Evolutionary conservation across 2,797 vertebrate species (phyloP), one percentile per base, ranked within the genome.

Genomic region (Sebastes hopkinsi): DNA sequence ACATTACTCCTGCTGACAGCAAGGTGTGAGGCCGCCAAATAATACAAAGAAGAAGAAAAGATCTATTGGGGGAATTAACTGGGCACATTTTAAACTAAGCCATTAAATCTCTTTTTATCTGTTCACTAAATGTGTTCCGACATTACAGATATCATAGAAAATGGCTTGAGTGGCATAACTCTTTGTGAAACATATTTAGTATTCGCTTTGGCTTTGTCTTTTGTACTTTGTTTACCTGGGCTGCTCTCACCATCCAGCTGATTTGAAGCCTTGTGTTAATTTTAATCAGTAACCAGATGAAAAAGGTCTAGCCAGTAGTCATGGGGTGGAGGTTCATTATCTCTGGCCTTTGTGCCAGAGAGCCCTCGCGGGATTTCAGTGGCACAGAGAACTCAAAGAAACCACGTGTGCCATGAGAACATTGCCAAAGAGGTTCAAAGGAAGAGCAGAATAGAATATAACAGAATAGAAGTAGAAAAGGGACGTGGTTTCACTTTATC

Each of bases 391-490:
- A 75, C 71, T 75, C 71, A 78, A 81, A 82, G 32, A 72, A 62
- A 54, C 55, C 7, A 68, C 25, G 30, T 68, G 65, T 69, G 42
- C 62, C 69, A 59, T 54, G 34, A 82, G 29, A 20, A 83, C 80
- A 86, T 68, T 77, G 66, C 14, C 38, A 77, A 32, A 78, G 22
- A 74, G 59, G 29, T 81, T 81, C 59, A 88, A 84, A 84, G 76
- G 14, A 36, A 77, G 13, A 75, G 18, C 14, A 72, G 25, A 75
- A 65, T 29, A 65, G 46, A 77, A 69, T 50, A 61, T 22, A 73
- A 78, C 11, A 70, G 27, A 68, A 29, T 3, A 25, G 8, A 70
- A 60, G 34, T 20, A 74, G 58, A 32, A 46, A 34, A 42, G 8
- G 14, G 22, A 22, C 30, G 20, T 1, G 8, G 67, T 59, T 54